Evolutionary conservation across 2,888 invertebrate species (phyloP).

Genomic region (Invenusta paracnida): DNA sequence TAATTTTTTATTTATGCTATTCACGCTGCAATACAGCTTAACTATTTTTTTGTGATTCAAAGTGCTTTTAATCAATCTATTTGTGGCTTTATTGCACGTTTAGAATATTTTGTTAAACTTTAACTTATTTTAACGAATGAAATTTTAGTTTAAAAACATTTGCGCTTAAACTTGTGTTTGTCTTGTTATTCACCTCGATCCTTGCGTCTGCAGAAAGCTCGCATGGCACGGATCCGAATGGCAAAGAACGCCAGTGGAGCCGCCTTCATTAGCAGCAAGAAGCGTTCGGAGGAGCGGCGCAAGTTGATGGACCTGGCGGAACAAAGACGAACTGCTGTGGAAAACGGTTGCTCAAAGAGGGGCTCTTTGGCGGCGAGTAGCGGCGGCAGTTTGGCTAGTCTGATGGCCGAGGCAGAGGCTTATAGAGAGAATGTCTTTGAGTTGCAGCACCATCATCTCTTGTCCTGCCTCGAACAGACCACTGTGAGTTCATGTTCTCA

Average conservation of each 20-base stretch:
- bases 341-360: neutral
- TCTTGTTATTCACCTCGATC: neutral
- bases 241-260: conserved; percentile 98
- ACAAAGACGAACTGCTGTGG: neutral
- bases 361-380: neutral
- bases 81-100: no score
- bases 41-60: no score
- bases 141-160: no score
- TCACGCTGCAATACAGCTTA: no score
- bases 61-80: no score
- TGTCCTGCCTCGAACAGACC: conserved; percentile 39
- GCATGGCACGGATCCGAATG: conserved; percentile 91
- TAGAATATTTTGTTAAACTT: no score
- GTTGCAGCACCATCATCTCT: conserved; percentile 87
- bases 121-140: no score
- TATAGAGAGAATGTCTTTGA: conserved; percentile 71
- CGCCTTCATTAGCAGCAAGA: conserved; percentile 95
- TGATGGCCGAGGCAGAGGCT: neutral
- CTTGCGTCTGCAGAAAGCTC: conserved; percentile 79
- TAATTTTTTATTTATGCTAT: no score
- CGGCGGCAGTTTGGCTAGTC: neutral
- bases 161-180: no score
- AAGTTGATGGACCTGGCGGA: neutral
- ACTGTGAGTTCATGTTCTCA: conserved; percentile 42
- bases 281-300: conserved; percentile 78